Conservation (phyloP, 2,797 vertebrate species). For the Neosilurus hyrtlii region DNA sequence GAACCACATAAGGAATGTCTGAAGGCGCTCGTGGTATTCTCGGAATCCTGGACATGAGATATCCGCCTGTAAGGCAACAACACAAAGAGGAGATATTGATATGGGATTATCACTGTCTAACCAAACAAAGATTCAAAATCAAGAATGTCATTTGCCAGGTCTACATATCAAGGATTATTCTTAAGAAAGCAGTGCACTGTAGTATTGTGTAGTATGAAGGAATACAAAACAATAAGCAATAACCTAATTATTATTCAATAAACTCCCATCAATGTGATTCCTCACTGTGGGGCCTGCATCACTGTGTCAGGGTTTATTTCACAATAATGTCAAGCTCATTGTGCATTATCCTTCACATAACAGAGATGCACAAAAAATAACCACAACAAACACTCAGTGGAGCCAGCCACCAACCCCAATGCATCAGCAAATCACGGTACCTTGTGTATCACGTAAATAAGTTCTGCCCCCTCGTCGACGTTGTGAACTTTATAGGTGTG, state of each 20-base stretch:
- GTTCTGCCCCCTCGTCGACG: slow-evolving; percentile 86
- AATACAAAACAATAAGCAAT: background rate
- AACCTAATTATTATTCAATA: too few species aligned
- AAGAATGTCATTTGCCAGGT: background rate
- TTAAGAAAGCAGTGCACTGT: background rate
- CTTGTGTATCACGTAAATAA: slow-evolving; percentile 93
- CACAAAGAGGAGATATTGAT: background rate
- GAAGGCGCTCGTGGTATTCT: slow-evolving; percentile 95
- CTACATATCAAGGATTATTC: background rate
- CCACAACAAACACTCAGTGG: background rate
- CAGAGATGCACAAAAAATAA: background rate
- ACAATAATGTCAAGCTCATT: too few species aligned
- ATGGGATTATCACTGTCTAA: too few species aligned
- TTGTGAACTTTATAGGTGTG: slow-evolving; percentile 89
- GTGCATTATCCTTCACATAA: background rate
- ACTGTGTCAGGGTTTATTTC: too few species aligned
- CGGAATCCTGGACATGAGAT: slow-evolving; percentile 90
- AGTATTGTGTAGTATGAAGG: too few species aligned
- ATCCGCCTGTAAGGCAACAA: slow-evolving; percentile 79
- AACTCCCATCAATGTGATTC: too few species aligned
- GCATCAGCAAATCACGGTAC: slow-evolving; percentile 63
- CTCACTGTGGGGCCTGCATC: too few species aligned
- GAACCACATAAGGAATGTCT: slow-evolving; percentile 99
- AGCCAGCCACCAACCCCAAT: too few species aligned
- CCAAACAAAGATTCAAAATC: background rate